A percentile compares a stretch with the other conserved stretches of the same genome.
Evolutionary conservation across 2,113 vertebrate species (phyloP).

Genomic region (Barbus barbus): DNA sequence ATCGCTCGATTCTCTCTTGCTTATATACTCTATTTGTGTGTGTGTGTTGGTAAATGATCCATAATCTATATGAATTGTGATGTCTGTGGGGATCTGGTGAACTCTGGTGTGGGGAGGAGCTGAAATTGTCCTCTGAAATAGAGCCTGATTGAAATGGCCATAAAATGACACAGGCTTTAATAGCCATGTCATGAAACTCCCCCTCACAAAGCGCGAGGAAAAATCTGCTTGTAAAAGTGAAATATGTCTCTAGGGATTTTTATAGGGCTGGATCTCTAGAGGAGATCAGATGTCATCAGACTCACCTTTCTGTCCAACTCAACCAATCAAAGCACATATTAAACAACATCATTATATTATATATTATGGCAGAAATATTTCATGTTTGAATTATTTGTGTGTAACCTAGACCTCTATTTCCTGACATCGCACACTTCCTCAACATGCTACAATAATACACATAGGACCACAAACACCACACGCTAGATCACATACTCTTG

Average conservation of each 20-base stretch:
- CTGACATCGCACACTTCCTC: background rate
- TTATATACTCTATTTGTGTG: background rate
- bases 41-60: background rate
- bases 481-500: background rate
- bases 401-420: background rate
- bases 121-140: conserved; percentile 20
- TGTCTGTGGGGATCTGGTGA: background rate
- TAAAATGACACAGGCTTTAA: conserved; percentile 41
- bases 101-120: conserved; percentile 12
- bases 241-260: conserved; percentile 21
- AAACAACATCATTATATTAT: background rate
- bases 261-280: background rate
- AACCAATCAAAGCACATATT: background rate
- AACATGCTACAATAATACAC: background rate
- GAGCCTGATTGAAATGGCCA: conserved; percentile 31
- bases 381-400: background rate
- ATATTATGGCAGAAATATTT: background rate
- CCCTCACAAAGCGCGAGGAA: conserved; percentile 13
- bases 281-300: conserved; percentile 33
- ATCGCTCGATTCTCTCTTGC: background rate
- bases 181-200: conserved; percentile 35
- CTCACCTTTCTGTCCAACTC: background rate
- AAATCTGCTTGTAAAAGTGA: conserved; percentile 44
- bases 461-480: background rate
- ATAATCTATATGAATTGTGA: conserved; percentile 2